phyloP scores from a whole-genome alignment of 2,888 invertebrate genomes.

The Teinopalpus imperialis region DNA sequence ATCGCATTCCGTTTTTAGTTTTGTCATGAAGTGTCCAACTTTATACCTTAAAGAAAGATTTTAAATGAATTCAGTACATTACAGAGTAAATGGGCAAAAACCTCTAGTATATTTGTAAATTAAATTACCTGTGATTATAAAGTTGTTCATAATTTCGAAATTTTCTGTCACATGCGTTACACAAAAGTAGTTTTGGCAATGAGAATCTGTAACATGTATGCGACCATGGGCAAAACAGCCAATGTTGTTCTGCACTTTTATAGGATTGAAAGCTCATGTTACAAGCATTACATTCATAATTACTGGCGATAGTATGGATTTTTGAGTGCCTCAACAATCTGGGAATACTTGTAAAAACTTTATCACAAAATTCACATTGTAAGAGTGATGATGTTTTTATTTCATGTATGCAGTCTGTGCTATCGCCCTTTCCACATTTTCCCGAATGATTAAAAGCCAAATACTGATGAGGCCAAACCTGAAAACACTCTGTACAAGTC shows the following conservation, averaged over 20 bases:
- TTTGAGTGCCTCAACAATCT: conserved; percentile 65
- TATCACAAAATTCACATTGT: conserved; percentile 73
- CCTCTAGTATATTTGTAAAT: background rate
- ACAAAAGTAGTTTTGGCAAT: conserved; percentile 66
- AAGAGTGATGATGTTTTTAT: conserved; percentile 70
- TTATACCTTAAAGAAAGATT: conserved; percentile 55
- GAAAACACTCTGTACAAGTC: conserved; percentile 74
- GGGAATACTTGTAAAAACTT: conserved; percentile 71
- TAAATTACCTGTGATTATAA: conserved; percentile 68
- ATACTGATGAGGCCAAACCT: conserved; percentile 71
- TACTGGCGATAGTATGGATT: conserved; percentile 83
- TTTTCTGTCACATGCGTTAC: conserved; percentile 73
- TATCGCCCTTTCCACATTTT: conserved; percentile 56
- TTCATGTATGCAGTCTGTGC: conserved; percentile 53
- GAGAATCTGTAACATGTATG: conserved; percentile 62
- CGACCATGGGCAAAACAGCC: conserved; percentile 65
- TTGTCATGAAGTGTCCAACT: conserved; percentile 64
- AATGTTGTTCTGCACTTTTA: conserved; percentile 66
- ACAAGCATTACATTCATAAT: conserved; percentile 84
- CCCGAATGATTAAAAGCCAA: conserved; percentile 59
- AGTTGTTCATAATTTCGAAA: conserved; percentile 73
- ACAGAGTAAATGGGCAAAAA: too few relatives aligned
- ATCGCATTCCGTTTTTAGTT: conserved; percentile 45
- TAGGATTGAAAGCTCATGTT: conserved; percentile 59
- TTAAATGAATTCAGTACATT: background rate